These are phyloP conservation scores for Vombatus ursinus DNA, from an alignment of 2,113 vertebrate genomes.

Conservation along the genomic window DNA sequence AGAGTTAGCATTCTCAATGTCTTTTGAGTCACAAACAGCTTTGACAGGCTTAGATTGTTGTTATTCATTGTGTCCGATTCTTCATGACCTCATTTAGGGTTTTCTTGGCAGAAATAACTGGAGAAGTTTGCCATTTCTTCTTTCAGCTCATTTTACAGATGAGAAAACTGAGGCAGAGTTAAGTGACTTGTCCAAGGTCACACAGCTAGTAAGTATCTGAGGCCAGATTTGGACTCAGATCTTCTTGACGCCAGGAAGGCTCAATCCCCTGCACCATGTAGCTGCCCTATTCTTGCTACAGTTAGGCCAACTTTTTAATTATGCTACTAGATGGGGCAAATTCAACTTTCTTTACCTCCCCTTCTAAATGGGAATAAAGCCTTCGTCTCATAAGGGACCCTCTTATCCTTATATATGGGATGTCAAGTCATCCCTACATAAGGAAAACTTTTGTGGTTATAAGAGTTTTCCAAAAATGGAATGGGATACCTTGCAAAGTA, in stretches of 20 bases:
- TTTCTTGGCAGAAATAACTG: background rate
- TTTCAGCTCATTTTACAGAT: background rate
- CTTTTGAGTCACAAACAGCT: background rate
- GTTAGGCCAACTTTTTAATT: background rate
- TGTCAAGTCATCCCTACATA: background rate
- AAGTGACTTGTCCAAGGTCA: background rate
- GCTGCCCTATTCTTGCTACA: background rate
- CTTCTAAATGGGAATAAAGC: background rate
- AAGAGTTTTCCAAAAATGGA: background rate
- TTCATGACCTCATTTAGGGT: background rate
- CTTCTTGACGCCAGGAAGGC: background rate
- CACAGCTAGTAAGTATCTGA: background rate
- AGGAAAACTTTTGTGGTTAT: conserved; percentile 7
- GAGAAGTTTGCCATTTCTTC: background rate
- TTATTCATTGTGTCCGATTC: background rate
- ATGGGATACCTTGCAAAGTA: background rate
- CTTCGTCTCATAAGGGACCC: background rate
- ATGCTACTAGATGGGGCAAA: background rate
- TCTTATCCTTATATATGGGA: background rate
- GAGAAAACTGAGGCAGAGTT: background rate
- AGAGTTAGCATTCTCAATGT: background rate
- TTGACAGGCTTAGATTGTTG: background rate
- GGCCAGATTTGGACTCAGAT: background rate
- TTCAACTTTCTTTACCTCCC: background rate
- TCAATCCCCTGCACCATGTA: background rate